phyloP scores from a whole-genome alignment of 2,888 invertebrate genomes.

The Ormyrus rosae region DNA sequence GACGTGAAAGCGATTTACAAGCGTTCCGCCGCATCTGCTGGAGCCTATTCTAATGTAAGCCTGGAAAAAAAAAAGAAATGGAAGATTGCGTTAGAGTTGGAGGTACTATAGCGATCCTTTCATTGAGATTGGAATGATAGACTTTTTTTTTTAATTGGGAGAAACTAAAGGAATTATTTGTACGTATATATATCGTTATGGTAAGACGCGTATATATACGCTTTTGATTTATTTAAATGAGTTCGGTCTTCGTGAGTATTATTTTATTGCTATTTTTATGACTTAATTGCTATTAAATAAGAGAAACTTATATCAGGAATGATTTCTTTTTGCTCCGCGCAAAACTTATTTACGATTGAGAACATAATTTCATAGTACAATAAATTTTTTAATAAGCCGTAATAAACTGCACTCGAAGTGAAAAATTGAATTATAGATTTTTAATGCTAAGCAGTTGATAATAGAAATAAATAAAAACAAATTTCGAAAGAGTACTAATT shows the following conservation, averaged over 20 bases:
- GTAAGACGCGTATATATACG: not conserved
- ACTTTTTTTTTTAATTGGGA: constrained; percentile 19
- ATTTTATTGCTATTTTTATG: too few species aligned
- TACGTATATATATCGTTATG: not conserved
- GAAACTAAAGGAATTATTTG: not conserved
- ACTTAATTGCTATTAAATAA: too few species aligned
- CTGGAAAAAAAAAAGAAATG: constrained; percentile 67
- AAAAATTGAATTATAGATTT: too few species aligned
- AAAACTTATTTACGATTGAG: too few species aligned
- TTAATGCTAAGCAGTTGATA: too few species aligned
- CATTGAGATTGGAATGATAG: not conserved
- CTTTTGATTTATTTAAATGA: not conserved
- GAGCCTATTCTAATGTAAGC: constrained; percentile 95
- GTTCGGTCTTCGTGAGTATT: too few species aligned
- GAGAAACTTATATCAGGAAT: too few species aligned
- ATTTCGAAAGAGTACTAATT: not conserved
- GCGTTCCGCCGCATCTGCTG: constrained; percentile 94
- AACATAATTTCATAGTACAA: too few species aligned
- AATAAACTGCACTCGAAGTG: too few species aligned
- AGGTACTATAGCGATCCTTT: not conserved
- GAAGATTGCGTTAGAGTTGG: not conserved
- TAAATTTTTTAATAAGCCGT: too few species aligned
- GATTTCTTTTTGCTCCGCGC: too few species aligned
- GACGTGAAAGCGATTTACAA: constrained; percentile 93
- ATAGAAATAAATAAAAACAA: too few species aligned